Base-by-base conservation (phyloP, 1,140 invertebrate species). In the Heterodera schachtii region DNA sequence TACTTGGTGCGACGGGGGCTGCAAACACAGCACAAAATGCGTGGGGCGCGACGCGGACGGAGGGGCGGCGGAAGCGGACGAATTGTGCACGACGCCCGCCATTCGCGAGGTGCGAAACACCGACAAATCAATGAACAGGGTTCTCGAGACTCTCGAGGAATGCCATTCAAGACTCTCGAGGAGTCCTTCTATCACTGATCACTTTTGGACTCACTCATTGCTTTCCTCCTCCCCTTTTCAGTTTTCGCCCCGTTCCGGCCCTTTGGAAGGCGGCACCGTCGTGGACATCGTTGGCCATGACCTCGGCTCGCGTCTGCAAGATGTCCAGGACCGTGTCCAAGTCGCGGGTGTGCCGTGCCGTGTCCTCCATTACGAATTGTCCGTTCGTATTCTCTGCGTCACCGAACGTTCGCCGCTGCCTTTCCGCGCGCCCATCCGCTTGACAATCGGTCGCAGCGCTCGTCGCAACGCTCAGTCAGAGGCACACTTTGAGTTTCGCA, bases 271-370 rank as follows among this genome's bases (percentile, higher is more conserved):
- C 46, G 97, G 97, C 2, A 98, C 97, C 41, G 90, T 95, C 52
- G 93, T 99, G 0, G 97, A 95, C 8, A 98, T 99, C 80, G 94
- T 95, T 91, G 97, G 97, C 8, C 94, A 95, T 87, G 98, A 99
- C 92, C 92, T 99, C 44, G 97, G 97, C 0, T 92, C 96, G 73
- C 94, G 93, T 83, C 93, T 94, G 86, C 94, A 94, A 87, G 96
- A 98, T 90, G 95, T 98, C 0, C 92, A 93, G 64, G 95, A 94
- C 19, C 95, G 95, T 92, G 95, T 98, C 78, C 93, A 93, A 8
- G 96, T 98, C 87, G 96, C 95, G 1, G 93, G 94, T 83, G 94
- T 96, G 5, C 93, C 94, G 1, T 98, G 96, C 91, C 92, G 93
- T 76, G 83, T 80, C 19, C 86, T 88, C 80, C 88, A 90, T 79